Percentiles rank a stretch among this genome's conserved stretches.
Evolutionary conservation across 2,113 vertebrate species (phyloP).

Genomic region (Hymenochirus boettgeri): DNA sequence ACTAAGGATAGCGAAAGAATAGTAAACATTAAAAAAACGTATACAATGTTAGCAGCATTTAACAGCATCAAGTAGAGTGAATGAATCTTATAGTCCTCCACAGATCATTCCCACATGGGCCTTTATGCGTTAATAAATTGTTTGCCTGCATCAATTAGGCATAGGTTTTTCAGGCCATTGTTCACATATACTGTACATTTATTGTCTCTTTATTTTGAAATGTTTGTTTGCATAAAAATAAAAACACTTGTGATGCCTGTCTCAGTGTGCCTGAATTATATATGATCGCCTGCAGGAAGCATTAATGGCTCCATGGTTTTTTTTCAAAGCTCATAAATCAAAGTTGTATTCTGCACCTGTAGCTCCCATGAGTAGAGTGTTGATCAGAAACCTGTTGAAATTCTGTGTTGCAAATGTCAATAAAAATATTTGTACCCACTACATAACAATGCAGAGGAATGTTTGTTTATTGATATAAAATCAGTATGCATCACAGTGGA

Average conservation of each 20-base stretch:
- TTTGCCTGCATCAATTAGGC: slow-evolving; percentile 30
- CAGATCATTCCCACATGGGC: slow-evolving; percentile 23
- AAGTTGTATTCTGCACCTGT: slow-evolving; percentile 45
- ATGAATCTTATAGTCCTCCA: slow-evolving; percentile 18
- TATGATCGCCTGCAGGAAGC: slow-evolving; percentile 45
- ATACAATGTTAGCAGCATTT: slow-evolving; percentile 37
- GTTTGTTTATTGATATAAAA: neutral
- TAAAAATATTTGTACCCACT: neutral
- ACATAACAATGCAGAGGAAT: neutral
- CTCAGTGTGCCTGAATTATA: slow-evolving; percentile 48
- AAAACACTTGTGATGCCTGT: slow-evolving; percentile 44
- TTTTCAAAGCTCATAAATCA: slow-evolving; percentile 50
- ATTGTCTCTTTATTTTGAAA: slow-evolving; percentile 36
- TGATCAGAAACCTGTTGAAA: slow-evolving; percentile 25
- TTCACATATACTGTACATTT: slow-evolving; percentile 35
- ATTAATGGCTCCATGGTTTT: slow-evolving; percentile 52
- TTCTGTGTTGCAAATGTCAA: slow-evolving; percentile 9
- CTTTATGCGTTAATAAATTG: slow-evolving; percentile 35
- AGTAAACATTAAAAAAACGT: no score
- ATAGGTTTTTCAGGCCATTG: slow-evolving; percentile 36
- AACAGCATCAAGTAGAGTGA: slow-evolving; percentile 30
- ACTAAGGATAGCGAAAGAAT: no score
- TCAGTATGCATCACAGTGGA: neutral
- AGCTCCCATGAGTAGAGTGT: slow-evolving; percentile 25
- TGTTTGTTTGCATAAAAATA: slow-evolving; percentile 38